Evolutionary conservation across 1,140 invertebrate species (phyloP).

Genomic region (Dysdera silvatica): DNA sequence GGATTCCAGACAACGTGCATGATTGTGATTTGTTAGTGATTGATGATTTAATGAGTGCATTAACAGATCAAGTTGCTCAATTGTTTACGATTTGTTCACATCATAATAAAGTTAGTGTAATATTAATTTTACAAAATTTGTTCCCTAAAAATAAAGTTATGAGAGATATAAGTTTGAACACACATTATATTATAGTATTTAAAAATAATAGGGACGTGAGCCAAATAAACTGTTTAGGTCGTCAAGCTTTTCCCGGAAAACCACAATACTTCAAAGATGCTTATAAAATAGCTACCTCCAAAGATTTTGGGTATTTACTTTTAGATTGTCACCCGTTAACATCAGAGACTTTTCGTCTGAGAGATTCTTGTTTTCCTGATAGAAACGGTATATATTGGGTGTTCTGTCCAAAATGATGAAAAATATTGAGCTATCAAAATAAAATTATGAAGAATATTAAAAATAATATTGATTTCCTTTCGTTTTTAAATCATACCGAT

Average conservation of each 20-base stretch:
- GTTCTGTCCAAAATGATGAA: constrained; percentile 4
- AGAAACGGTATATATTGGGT: constrained; percentile 1
- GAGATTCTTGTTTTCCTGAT: constrained; percentile 7
- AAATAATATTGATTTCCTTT: neutral
- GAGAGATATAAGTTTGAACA: constrained; percentile 13
- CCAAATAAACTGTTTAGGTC: constrained; percentile 12
- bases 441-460: neutral
- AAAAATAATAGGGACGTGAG: constrained; percentile 10
- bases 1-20: constrained; percentile 2
- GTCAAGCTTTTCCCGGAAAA: neutral
- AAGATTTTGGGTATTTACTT: constrained; percentile 15
- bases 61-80: constrained; percentile 2
- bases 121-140: constrained; percentile 20
- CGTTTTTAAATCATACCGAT: neutral
- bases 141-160: constrained; percentile 1
- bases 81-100: constrained; percentile 10
- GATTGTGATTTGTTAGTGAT: constrained; percentile 9
- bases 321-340: neutral
- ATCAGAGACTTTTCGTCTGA: neutral
- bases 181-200: constrained; percentile 18
- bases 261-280: neutral
- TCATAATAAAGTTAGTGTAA: constrained; percentile 7
- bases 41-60: neutral
- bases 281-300: constrained; percentile 5
- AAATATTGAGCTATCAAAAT: too few relatives aligned